Percentiles rank a stretch among this genome's conserved stretches.
phyloP scores from a whole-genome alignment of 2,888 invertebrate genomes.

The Caenorhabditis sp. region DNA sequence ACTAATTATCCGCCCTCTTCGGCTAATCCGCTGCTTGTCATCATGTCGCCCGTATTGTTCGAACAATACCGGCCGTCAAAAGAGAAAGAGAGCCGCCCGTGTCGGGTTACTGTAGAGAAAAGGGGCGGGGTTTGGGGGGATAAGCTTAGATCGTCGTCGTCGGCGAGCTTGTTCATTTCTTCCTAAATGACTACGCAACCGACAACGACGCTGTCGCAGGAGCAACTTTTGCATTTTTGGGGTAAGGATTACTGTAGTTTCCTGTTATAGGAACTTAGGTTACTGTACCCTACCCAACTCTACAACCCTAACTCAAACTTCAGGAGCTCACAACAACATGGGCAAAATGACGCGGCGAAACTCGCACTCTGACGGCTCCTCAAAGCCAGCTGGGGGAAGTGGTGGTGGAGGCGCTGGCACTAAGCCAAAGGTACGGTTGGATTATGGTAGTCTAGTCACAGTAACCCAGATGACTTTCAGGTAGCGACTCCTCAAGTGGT shows the following conservation, averaged over 20 bases:
- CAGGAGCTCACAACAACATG: slow-evolving; percentile 61
- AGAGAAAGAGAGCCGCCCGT: slow-evolving; percentile 14
- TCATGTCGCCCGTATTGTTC: slow-evolving; percentile 40
- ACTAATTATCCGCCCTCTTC: slow-evolving; percentile 1
- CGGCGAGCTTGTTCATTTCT: slow-evolving; percentile 1
- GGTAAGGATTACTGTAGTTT: slow-evolving; percentile 62
- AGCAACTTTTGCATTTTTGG: slow-evolving; percentile 79
- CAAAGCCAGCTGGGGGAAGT: not conserved
- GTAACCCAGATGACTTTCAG: slow-evolving; percentile 84
- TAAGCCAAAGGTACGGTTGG: slow-evolving; percentile 71
- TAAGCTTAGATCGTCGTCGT: slow-evolving; percentile 1
- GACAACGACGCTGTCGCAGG: slow-evolving; percentile 68
- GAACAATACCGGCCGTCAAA: slow-evolving; percentile 22
- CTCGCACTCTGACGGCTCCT: slow-evolving; percentile 11
- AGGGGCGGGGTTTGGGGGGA: slow-evolving; percentile 6
- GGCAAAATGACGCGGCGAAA: slow-evolving; percentile 60
- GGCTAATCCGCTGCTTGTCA: not conserved
- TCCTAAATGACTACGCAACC: slow-evolving; percentile 38
- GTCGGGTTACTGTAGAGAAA: not conserved
- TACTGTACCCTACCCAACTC: too few relatives aligned
- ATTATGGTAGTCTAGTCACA: too few relatives aligned
- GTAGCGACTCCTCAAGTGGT: slow-evolving; percentile 98
- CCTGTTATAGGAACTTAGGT: too few relatives aligned
- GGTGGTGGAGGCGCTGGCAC: slow-evolving; percentile 70
- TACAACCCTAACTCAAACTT: too few relatives aligned